Percentiles rank a stretch among this genome's conserved stretches.
Conservation (phyloP, 2,797 vertebrate species). For the Galago senegalensis region DNA sequence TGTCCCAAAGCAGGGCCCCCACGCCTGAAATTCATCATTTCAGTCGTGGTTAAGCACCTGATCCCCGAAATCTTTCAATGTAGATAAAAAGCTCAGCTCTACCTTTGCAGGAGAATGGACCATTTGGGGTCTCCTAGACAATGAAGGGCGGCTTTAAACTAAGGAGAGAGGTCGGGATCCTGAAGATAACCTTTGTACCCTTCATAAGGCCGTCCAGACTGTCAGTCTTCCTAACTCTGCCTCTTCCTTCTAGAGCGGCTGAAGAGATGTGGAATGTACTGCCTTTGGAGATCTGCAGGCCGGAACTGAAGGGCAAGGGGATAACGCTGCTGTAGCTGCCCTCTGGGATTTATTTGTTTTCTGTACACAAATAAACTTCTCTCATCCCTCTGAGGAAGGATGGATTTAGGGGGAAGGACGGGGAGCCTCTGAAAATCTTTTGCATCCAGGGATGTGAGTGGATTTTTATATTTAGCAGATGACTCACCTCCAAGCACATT, state of each 20-base stretch:
- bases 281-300: not conserved
- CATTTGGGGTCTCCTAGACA: not conserved
- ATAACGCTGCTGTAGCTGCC: accelerated
- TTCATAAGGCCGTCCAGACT: not conserved
- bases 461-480: constrained; percentile 84
- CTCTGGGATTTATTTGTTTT: constrained; percentile 9
- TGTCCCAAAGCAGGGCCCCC: accelerated
- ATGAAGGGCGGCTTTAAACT: too few species aligned
- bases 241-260: not conserved
- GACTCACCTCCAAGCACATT: constrained; percentile 81
- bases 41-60: not conserved
- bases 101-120: not conserved
- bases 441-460: constrained; percentile 73
- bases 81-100: not conserved
- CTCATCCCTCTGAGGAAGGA: not conserved
- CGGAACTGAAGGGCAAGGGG: not conserved
- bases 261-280: not conserved
- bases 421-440: constrained; percentile 28
- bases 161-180: not conserved
- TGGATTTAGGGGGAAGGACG: constrained; percentile 46
- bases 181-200: not conserved
- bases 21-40: accelerated
- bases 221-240: not conserved
- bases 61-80: accelerated
- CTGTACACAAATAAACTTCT: not conserved